Evolutionary conservation across 2,797 vertebrate genomes (phyloP), one percentile per base, ranked within the genome.

Genomic region (Phylloscopus collybita): DNA sequence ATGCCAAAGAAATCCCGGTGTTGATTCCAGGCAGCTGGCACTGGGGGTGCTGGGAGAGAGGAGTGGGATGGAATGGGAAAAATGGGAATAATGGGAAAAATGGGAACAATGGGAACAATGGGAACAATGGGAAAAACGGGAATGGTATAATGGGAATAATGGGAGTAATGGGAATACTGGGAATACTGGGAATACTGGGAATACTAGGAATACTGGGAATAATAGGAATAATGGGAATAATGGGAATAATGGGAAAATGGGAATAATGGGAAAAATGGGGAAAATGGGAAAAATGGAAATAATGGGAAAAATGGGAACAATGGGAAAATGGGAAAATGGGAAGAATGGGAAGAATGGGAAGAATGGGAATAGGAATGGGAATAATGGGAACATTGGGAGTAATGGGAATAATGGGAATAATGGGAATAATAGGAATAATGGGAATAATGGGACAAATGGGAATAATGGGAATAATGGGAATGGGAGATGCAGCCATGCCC

Each of bases 21-120:
- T 25, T 34, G 57, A 32, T 15, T 26, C 0, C 0, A 42, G 50
- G 16, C 3, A 11, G 61, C 13, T 11, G 69, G 38, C 38, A 40
- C 38, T 40, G 40, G 40, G 40, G 40, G 40, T 13, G 14, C 40
- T 40, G 40, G 40, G 40, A 85, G 22, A 81, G 25, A 32, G 54
- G 22, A 69, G 0, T 40, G 40, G 13, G 40, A 40, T 40, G 40
- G 40, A 40, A 19, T 5, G 36, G 36, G 34, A 34, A 29, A 27
- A 47, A 14, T 14, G 25, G 42, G 23, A 34, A 15, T 4, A 26
- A 11, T 6, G 27, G 27, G 49, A 34, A 14, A 9, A 45, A 44
- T 44, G 22, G 21, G 11, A 47, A 38, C 22, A 23, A 13, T 44
- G 44, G 44, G 44, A 19, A 44, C 9, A 44, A 44, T 44, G 44